Base-by-base conservation (phyloP, 2,888 invertebrate genomes). In the Allophyes oxyacanthae region DNA sequence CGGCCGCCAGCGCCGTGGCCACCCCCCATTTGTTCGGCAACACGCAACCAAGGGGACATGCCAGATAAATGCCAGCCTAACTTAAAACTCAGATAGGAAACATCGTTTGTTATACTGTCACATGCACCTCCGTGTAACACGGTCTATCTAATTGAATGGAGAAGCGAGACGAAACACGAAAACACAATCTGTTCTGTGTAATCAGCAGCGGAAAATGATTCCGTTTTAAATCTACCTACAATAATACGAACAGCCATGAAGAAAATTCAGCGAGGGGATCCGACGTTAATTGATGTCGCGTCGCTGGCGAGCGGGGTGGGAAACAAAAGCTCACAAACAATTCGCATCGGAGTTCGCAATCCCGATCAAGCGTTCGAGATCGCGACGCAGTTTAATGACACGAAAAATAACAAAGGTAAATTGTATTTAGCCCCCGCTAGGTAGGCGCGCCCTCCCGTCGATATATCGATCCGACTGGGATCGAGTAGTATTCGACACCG, bases 391-490 rank as follows among this genome's bases (percentile, higher is more conserved):
- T 93, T 94, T 92, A 94, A 94, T 94, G 94, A 94, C 91, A 93
- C 93, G 94, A 94, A 93, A 94, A 94, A 94, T 94, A 94, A 94
- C 94, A 93, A 92, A 93, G 93, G 94, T 92, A 93, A 94, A 94
- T 94, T 94, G 93, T 93, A 93, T 93, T 93, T 91, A 92, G 89
- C 88, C 87, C 81, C 85, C 84, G 82, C 83, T 87, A 88, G 85
- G 88, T 88, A 88, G 88, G 89, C 88, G 85, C 85, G 81, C 85
- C 86, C 88, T 82, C 81, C 75, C 77, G 82, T 82, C 81, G 81
- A 86, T 86, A 87, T 90, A 92, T 91, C 86, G 91, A 92, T 88
- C 84, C 77, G 75, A 65, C 67, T 72, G 76, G 79, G 77, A 87
- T 87, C 86, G 85, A 87, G 84, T 82, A 75, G 83, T 82, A 74